Evolutionary conservation across 2,113 vertebrate genomes (phyloP).

Genomic region (Nymphicus hollandicus): DNA sequence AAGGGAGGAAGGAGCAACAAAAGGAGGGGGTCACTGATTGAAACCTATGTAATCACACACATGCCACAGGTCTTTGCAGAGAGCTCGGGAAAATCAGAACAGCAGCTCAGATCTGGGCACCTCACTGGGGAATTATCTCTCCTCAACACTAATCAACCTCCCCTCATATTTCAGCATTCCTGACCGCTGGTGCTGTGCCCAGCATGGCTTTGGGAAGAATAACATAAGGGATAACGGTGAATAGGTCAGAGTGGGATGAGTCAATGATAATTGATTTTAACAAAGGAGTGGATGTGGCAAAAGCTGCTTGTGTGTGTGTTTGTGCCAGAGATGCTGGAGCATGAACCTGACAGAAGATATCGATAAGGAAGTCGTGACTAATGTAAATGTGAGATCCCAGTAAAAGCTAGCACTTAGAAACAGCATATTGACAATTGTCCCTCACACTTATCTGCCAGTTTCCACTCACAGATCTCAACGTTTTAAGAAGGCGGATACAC

Average conservation of each 20-base stretch:
- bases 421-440: neutral
- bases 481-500: neutral
- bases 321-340: neutral
- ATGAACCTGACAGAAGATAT: neutral
- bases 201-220: neutral
- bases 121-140: neutral
- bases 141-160: neutral
- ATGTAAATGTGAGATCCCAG: neutral
- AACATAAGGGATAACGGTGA: neutral
- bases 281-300: neutral
- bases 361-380: neutral
- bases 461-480: neutral
- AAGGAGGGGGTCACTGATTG: rapidly evolving
- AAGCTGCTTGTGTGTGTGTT: neutral
- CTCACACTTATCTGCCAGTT: neutral
- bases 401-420: neutral
- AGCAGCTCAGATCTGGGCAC: neutral
- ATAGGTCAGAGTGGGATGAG: neutral
- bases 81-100: neutral
- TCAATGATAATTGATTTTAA: neutral
- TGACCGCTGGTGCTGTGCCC: neutral
- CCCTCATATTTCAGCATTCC: neutral
- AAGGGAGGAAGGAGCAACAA: neutral
- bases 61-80: rapidly evolving
- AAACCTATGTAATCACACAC: rapidly evolving